Percentiles rank a stretch among this genome's conserved stretches.
Evolutionary conservation across 1,140 invertebrate species (phyloP).

Genomic region (Armadillidium nasatum): DNA sequence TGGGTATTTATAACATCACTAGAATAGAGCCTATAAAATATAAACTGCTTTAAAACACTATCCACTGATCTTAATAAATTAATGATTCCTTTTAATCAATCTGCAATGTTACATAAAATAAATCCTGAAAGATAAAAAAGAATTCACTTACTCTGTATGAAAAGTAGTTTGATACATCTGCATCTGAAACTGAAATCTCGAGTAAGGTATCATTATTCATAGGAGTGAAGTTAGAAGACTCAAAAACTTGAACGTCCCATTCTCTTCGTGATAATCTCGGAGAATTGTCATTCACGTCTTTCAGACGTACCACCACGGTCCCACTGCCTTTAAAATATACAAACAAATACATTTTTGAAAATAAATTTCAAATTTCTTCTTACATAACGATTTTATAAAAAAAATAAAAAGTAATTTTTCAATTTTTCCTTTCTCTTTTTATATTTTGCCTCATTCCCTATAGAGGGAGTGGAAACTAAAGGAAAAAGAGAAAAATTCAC

Average conservation of each 20-base stretch:
- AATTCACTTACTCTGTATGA: constrained; percentile 21
- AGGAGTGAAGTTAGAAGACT: constrained; percentile 7
- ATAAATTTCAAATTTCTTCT: background rate
- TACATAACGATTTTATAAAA: background rate
- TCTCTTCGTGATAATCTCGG: constrained; percentile 22
- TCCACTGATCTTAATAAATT: too few species aligned
- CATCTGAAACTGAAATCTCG: constrained; percentile 17
- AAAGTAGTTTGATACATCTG: constrained; percentile 26
- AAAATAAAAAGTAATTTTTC: background rate
- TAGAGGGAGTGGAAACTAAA: too few species aligned
- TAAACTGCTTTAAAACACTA: too few species aligned
- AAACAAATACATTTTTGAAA: background rate
- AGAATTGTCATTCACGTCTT: constrained; percentile 31
- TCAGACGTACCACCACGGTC: constrained; percentile 28
- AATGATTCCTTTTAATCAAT: too few species aligned
- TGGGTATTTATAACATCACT: too few species aligned
- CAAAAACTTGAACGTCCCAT: constrained; percentile 19
- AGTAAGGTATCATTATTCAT: background rate
- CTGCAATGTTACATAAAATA: too few species aligned
- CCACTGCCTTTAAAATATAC: constrained; percentile 8
- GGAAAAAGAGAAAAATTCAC: too few species aligned
- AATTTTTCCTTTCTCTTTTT: background rate
- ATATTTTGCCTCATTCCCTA: background rate
- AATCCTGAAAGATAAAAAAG: too few species aligned
- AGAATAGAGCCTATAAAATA: background rate